Evolutionary conservation across 2,797 vertebrate species (phyloP).

Genomic region (Danio jaintianensis): DNA sequence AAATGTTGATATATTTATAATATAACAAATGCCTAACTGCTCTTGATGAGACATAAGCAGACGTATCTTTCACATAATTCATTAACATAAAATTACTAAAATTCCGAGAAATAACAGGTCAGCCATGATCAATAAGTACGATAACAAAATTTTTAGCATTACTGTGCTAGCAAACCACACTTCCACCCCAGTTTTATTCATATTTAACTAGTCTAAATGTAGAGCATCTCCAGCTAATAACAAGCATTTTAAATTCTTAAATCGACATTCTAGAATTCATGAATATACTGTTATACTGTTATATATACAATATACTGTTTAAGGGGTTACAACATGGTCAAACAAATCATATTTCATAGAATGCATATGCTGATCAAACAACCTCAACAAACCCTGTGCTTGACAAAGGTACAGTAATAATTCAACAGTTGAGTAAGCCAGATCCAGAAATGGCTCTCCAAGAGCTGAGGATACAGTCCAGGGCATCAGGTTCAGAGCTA

Average conservation of each 20-base stretch:
- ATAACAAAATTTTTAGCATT: not conserved
- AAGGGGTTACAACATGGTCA: constrained; percentile 7
- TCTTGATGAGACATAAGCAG: not conserved
- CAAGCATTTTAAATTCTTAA: not conserved
- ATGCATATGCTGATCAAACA: not conserved
- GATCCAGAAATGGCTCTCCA: constrained; percentile 15
- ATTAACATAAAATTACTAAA: not conserved
- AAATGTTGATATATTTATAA: not conserved
- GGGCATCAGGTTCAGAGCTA: not conserved
- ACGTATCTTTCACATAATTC: not conserved
- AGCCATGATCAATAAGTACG: not conserved
- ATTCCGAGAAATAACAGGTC: not conserved
- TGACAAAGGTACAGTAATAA: constrained; percentile 21
- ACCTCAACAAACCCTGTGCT: not conserved
- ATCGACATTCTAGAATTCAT: constrained; percentile 9
- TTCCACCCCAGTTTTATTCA: not conserved
- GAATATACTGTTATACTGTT: no score
- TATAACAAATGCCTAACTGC: not conserved
- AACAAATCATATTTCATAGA: not conserved
- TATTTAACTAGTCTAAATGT: not conserved
- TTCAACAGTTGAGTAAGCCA: constrained; percentile 13
- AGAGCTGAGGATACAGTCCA: not conserved
- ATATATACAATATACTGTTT: not conserved
- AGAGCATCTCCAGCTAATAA: not conserved
- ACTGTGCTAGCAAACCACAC: not conserved